A percentile compares a stretch with the other conserved stretches of the same genome.
Conservation (phyloP, 2,113 vertebrate genomes). For the Lophotis ruficrista region DNA sequence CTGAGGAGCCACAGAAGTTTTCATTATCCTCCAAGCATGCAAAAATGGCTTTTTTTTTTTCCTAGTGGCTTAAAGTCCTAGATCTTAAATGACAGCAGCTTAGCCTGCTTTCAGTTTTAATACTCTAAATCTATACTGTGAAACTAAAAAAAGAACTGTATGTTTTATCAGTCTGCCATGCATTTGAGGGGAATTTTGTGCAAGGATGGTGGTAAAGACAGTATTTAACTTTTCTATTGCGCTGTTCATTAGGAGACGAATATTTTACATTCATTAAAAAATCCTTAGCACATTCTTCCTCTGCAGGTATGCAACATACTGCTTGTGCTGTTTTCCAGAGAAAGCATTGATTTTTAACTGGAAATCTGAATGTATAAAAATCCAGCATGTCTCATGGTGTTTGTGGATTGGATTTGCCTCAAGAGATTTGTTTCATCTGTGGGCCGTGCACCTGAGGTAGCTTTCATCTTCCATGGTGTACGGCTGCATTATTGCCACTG, state of each 20-base stretch:
- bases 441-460: not conserved
- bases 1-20: not conserved
- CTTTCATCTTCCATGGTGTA: not conserved
- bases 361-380: not conserved
- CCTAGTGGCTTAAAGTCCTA: not conserved
- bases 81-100: slow-evolving; percentile 62
- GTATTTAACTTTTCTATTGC: not conserved
- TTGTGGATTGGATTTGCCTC: not conserved
- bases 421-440: not conserved
- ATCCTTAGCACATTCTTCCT: not conserved
- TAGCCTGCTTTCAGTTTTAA: slow-evolving; percentile 56
- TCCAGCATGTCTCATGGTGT: not conserved
- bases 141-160: not conserved
- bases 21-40: not conserved
- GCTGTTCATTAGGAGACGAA: not conserved
- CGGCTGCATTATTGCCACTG: not conserved
- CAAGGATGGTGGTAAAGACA: not conserved
- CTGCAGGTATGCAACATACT: not conserved
- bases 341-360: not conserved
- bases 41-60: not conserved
- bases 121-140: slow-evolving; percentile 27
- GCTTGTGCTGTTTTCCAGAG: not conserved
- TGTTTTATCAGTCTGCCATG: not conserved
- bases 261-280: not conserved
- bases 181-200: not conserved